These are phyloP conservation scores for Tuberolachnus salignus DNA, from an alignment of 2,888 invertebrate species.

Conservation along the genomic window DNA sequence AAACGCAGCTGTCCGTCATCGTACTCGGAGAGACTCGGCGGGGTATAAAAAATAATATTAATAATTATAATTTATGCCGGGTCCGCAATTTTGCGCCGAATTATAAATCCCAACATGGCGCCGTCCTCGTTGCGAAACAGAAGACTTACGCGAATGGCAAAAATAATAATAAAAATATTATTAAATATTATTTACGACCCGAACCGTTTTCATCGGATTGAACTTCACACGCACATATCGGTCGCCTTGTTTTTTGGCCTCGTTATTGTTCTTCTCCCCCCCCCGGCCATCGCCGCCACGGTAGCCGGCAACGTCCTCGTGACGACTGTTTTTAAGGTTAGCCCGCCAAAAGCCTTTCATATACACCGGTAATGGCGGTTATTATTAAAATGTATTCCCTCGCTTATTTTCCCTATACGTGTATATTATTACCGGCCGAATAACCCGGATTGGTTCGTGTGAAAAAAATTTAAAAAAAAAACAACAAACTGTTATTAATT, in stretches of 20 bases:
- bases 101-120: not conserved
- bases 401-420: too few species aligned
- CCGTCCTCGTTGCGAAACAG: slow-evolving; percentile 11
- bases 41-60: too few species aligned
- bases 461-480: too few species aligned
- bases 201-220: slow-evolving; percentile 30
- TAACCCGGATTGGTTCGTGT: too few species aligned
- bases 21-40: too few species aligned
- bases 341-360: slow-evolving; percentile 26
- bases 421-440: too few species aligned
- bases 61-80: slow-evolving; percentile 20
- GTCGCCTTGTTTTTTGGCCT: slow-evolving; percentile 29
- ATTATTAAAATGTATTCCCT: slow-evolving; percentile 34
- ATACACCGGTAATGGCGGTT: slow-evolving; percentile 2
- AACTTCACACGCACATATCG: not conserved
- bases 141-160: not conserved
- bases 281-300: not conserved
- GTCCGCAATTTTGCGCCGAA: slow-evolving; percentile 19
- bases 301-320: not conserved
- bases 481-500: too few species aligned
- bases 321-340: slow-evolving; percentile 45
- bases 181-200: not conserved
- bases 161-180: not conserved
- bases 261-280: slow-evolving; percentile 11
- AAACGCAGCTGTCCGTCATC: slow-evolving; percentile 8